These are phyloP conservation scores for Petrocephalus sullivani DNA, from an alignment of 2,797 vertebrate species.

Conservation along the genomic window DNA sequence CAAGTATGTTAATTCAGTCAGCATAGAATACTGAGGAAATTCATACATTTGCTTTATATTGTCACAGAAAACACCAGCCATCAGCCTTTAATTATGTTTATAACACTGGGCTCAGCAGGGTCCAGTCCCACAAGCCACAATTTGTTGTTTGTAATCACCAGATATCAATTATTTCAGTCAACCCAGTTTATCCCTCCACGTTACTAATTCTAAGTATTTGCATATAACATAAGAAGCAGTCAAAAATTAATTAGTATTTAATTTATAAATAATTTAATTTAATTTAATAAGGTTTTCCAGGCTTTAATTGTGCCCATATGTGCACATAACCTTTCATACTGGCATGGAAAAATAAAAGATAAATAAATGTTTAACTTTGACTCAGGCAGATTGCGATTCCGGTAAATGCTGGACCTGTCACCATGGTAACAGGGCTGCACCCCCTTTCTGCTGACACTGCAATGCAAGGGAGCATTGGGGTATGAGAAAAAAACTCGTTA, in stretches of 20 bases:
- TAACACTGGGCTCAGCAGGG: not conserved
- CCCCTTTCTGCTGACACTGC: slow-evolving; percentile 40
- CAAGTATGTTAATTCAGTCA: not conserved
- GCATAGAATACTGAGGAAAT: not conserved
- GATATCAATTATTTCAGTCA: not conserved
- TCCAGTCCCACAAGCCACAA: not conserved
- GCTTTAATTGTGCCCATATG: not conserved
- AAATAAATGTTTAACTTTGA: slow-evolving; percentile 7
- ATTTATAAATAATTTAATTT: not conserved
- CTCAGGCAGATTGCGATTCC: not conserved
- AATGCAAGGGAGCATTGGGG: slow-evolving; percentile 28
- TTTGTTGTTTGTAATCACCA: not conserved
- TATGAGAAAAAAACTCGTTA: not conserved
- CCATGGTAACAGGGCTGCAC: not conserved
- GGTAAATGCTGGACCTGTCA: not conserved
- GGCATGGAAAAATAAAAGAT: not conserved
- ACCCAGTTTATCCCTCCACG: not conserved
- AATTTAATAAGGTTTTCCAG: not conserved
- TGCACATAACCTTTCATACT: not conserved
- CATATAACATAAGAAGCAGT: not conserved
- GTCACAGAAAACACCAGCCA: not conserved
- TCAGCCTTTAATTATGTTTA: not conserved
- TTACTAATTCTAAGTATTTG: not conserved
- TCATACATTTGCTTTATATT: not conserved
- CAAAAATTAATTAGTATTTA: not conserved